Base-by-base conservation (phyloP, 2,113 vertebrate species). In the Phrynocephalus versicolor region DNA sequence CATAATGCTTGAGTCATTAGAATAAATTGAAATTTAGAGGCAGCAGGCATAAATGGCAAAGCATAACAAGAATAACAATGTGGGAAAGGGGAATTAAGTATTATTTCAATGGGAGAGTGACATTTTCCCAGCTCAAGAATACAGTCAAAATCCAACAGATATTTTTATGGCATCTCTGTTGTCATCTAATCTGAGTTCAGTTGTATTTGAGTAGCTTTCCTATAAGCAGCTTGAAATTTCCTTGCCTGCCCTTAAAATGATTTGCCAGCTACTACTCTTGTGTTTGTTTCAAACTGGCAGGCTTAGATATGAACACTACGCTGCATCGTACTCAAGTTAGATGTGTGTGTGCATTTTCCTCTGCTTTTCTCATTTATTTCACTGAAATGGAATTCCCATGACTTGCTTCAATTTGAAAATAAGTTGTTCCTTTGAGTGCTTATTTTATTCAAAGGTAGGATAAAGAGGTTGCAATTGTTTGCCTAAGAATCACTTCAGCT, bases 241-340 rank as follows among this genome's bases (percentile, higher is more conserved):
- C 84, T 88, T 64, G 14, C n/a, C 87, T 90, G 58, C 73, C 35
- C 77, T 79, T 91, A 88, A 51, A 93, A 87, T 64, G 65, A 74
- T 33, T 60, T 87, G 4, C 84, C 92, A 84, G 80, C 41, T 85
- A 89, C 41, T n/a, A n/a, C n/a, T n/a, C 72, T 84, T 74, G 64
- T 83, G 86, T 87, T 1, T 90, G 86, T 91, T 90, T 85, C 90
- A 87, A 6, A 23, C 18, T 64, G 57, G 30, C 69, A 73, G 58
- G 27, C 37, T 80, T 80, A 27, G 55, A 79, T 71, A 27, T 55
- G n/a, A 70, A 69, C 33, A 73, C 37, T 60, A 23, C 71, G 51
- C 79, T 72, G 35, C 45, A 72, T 73, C 30, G 16, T 33, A 25
- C 12, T 85, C 15, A 85, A 55, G 23, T 41, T 73, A 72, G 60